Conservation (phyloP, 1,140 invertebrate genomes). For the Probaryconus sp. region DNA sequence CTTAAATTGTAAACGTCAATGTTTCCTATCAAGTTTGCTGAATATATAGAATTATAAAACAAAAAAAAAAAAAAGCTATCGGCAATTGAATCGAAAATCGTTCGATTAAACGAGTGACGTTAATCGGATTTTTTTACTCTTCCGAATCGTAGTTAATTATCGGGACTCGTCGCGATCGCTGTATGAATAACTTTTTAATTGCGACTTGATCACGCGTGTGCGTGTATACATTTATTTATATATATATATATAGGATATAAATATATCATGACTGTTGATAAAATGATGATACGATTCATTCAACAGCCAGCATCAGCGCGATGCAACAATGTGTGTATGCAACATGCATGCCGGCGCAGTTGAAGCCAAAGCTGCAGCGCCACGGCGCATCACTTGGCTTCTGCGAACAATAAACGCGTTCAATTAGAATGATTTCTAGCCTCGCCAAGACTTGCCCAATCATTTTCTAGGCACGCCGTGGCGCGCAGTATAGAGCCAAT, state of each 20-base stretch:
- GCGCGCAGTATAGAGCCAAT: constrained; percentile 50
- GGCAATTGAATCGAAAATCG: neutral
- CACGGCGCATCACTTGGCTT: constrained; percentile 50
- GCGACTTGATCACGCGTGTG: neutral
- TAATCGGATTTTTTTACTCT: too few relatives aligned
- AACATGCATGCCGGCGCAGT: constrained; percentile 27
- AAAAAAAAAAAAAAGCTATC: too few relatives aligned
- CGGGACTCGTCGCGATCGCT: neutral
- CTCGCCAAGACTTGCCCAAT: constrained; percentile 47
- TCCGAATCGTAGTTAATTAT: too few relatives aligned
- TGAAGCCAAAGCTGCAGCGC: constrained; percentile 25
- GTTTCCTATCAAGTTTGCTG: too few relatives aligned
- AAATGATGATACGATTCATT: neutral
- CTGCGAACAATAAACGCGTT: constrained; percentile 54
- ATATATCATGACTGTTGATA: too few relatives aligned
- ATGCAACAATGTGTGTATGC: constrained; percentile 1
- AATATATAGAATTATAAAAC: too few relatives aligned
- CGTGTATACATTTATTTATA: too few relatives aligned
- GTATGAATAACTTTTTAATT: constrained; percentile 1
- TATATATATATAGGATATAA: too few relatives aligned
- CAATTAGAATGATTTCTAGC: constrained; percentile 53
- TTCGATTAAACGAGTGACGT: neutral
- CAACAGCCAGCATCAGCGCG: too few relatives aligned
- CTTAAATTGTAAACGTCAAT: too few relatives aligned
- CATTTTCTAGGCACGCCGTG: constrained; percentile 41